Conservation (phyloP, 1,140 invertebrate genomes). For the Whitmania pigra region DNA sequence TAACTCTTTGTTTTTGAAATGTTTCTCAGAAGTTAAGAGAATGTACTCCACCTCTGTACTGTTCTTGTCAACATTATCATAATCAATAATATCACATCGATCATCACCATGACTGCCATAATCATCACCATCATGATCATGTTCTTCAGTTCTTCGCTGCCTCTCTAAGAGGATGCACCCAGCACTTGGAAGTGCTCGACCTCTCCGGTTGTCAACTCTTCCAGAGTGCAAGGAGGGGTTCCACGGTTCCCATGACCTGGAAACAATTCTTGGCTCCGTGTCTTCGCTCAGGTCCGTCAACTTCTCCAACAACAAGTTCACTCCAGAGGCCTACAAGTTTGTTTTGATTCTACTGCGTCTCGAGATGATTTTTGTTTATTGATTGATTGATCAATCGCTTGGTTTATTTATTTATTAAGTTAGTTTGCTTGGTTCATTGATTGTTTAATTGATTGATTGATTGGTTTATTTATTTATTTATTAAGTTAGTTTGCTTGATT, state of each 20-base stretch:
- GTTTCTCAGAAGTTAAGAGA: no score
- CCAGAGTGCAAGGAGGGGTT: not conserved
- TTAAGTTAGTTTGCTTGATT: no score
- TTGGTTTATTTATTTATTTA: no score
- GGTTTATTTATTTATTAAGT: not conserved
- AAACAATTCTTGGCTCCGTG: conserved; percentile 2
- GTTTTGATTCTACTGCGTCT: not conserved
- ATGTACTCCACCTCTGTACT: no score
- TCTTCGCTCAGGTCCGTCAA: not conserved
- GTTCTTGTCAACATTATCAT: no score
- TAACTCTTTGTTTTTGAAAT: no score
- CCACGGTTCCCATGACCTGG: not conserved
- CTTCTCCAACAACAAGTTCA: conserved; percentile 1
- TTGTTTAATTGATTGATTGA: no score
- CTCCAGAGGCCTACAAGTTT: not conserved
- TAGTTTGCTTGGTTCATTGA: no score
- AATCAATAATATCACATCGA: not conserved
- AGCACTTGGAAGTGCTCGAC: not conserved
- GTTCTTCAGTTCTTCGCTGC: not conserved
- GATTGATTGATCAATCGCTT: not conserved
- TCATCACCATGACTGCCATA: not conserved
- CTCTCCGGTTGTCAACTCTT: not conserved
- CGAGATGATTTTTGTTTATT: not conserved
- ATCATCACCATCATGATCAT: conserved; percentile 2
- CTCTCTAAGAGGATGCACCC: not conserved